Conservation (phyloP, 2,797 vertebrate species). For the Loris lydekkerianus region DNA sequence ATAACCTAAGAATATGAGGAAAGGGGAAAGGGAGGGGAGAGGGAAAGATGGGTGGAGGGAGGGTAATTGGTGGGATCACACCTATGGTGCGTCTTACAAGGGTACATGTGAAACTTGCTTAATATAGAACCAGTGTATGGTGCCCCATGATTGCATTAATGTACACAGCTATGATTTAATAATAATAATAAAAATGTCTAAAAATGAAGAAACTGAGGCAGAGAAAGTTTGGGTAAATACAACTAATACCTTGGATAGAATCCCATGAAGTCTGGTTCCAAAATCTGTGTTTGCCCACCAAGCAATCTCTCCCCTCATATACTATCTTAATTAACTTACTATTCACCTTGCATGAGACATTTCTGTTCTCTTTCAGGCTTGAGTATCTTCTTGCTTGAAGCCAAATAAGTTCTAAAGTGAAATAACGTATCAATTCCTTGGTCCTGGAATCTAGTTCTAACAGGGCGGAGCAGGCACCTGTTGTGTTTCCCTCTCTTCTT, state of each 20-base stretch:
- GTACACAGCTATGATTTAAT: too few species aligned
- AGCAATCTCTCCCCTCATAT: neutral
- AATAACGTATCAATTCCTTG: neutral
- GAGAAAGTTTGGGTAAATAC: neutral
- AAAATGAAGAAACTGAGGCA: conserved; percentile 30
- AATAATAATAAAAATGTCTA: too few species aligned
- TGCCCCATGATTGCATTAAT: too few species aligned
- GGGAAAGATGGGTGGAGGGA: too few species aligned
- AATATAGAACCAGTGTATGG: too few species aligned
- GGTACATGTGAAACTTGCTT: too few species aligned
- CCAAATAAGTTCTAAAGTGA: neutral
- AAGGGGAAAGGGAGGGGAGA: too few species aligned
- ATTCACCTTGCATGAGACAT: neutral
- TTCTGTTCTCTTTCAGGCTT: neutral
- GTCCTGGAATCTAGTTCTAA: neutral
- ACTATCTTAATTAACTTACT: neutral
- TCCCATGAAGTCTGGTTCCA: neutral
- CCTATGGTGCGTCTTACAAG: too few species aligned
- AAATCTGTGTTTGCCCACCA: neutral
- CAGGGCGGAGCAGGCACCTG: neutral
- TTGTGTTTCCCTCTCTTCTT: neutral
- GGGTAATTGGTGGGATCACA: too few species aligned
- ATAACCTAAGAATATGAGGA: too few species aligned
- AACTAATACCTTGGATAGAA: neutral
- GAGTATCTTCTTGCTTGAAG: neutral